Conservation (phyloP, 2,797 vertebrate genomes). For the Acrocephalus scirpaceus region DNA sequence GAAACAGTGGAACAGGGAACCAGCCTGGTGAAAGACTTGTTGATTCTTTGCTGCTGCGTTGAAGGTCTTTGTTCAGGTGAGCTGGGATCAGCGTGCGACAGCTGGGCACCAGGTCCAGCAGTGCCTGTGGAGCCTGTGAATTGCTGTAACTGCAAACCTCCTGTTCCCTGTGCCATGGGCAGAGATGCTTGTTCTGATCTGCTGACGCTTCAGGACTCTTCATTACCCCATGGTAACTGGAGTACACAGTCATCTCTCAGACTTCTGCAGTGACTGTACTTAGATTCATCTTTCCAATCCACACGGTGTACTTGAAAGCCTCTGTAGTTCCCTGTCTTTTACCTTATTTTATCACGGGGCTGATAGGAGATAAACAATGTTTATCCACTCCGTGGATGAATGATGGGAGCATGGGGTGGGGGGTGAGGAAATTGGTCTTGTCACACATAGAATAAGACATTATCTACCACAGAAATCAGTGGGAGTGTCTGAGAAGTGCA, state of each 20-base stretch:
- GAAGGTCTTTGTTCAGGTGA: background rate
- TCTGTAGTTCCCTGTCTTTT: background rate
- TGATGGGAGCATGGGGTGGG: background rate
- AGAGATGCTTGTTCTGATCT: background rate
- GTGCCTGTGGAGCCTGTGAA: background rate
- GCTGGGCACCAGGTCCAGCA: background rate
- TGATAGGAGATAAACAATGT: background rate
- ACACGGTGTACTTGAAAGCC: background rate
- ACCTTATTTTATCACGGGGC: background rate
- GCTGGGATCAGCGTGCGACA: background rate
- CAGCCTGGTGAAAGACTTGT: background rate
- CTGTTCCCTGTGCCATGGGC: background rate
- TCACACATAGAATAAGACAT: background rate
- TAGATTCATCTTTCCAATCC: background rate
- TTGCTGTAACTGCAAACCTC: background rate
- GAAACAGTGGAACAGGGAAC: background rate
- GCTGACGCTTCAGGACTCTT: background rate
- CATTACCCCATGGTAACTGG: background rate
- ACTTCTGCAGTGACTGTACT: background rate
- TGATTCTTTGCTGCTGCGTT: background rate
- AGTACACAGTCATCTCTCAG: background rate
- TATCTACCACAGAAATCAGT: constrained; percentile 32
- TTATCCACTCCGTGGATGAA: background rate
- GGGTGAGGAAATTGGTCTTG: background rate
- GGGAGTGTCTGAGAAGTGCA: background rate